A percentile compares a stretch with the other conserved stretches of the same genome.
Conservation (phyloP, 2,888 invertebrate species). For the Hirtodrosophila trivittata region DNA sequence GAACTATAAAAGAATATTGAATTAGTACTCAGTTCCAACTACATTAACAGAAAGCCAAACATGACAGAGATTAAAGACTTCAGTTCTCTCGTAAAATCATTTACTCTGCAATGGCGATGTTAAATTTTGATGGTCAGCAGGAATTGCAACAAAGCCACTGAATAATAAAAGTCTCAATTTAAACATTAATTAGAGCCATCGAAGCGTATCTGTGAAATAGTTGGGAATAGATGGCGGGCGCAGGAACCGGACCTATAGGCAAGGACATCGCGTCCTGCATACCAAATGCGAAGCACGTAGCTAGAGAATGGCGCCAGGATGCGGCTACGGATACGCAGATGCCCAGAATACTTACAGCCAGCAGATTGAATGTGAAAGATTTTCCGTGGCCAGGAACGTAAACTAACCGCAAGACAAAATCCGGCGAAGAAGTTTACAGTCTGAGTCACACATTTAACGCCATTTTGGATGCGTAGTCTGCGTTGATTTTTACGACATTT, state of each 20-base stretch:
- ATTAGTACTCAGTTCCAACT: too few species aligned
- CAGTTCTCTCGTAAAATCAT: constrained; percentile 11
- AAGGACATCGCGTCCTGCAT: constrained; percentile 57
- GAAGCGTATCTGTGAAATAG: constrained; percentile 59
- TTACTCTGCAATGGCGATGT: constrained; percentile 13
- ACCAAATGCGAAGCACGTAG: constrained; percentile 71
- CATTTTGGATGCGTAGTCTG: constrained; percentile 60
- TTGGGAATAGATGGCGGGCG: constrained; percentile 25
- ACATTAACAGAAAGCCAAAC: too few species aligned
- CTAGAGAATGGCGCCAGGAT: constrained; percentile 48
- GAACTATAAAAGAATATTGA: too few species aligned
- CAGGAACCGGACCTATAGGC: constrained; percentile 22
- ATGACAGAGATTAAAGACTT: too few species aligned
- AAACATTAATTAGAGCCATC: constrained; percentile 81
- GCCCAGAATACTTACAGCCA: constrained; percentile 18
- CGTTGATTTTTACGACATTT: constrained; percentile 79
- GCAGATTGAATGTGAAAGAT: constrained; percentile 47
- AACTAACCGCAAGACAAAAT: constrained; percentile 64
- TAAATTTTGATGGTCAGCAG: constrained; percentile 38
- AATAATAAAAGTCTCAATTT: constrained; percentile 71
- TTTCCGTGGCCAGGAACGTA: constrained; percentile 28
- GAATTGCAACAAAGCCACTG: constrained; percentile 29
- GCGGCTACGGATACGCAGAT: constrained; percentile 37
- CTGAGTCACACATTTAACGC: constrained; percentile 64
- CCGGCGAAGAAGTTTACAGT: constrained; percentile 52